phyloP scores from a whole-genome alignment of 2,797 vertebrate species.

The Helarctos malayanus region DNA sequence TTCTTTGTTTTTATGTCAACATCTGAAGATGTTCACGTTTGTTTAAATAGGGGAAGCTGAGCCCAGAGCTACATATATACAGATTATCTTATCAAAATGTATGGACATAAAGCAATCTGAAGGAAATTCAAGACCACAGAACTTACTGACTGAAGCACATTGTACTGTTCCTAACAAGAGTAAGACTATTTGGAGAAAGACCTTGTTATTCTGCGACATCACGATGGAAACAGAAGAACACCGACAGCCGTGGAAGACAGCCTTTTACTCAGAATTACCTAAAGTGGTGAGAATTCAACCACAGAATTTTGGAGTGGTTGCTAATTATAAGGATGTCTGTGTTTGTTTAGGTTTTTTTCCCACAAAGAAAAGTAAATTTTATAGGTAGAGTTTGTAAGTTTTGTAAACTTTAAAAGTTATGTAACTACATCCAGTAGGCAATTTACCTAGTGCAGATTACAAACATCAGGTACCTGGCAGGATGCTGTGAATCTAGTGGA shows the following conservation, averaged over 20 bases:
- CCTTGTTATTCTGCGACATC: constrained; percentile 53
- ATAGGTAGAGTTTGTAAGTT: constrained; percentile 36
- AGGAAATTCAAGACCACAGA: constrained; percentile 55
- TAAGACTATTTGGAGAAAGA: constrained; percentile 52
- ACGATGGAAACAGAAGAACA: constrained; percentile 84
- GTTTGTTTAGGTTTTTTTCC: constrained; percentile 13
- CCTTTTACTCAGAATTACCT: constrained; percentile 80
- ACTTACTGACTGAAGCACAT: background rate
- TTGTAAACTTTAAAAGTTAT: background rate
- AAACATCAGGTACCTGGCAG: background rate
- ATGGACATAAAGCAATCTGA: constrained; percentile 26
- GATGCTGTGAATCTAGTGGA: background rate
- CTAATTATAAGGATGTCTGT: constrained; percentile 50
- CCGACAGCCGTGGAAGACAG: constrained; percentile 60
- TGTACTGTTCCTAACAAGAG: background rate
- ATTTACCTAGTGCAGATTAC: background rate
- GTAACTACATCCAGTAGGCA: background rate
- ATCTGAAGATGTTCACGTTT: constrained; percentile 66
- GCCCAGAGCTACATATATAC: background rate
- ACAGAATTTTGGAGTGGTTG: constrained; percentile 48
- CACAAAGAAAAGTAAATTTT: constrained; percentile 63
- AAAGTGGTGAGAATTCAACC: constrained; percentile 86
- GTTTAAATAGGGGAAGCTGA: constrained; percentile 73
- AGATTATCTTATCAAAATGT: constrained; percentile 40
- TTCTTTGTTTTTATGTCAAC: constrained; percentile 51